Evolutionary conservation across 2,888 invertebrate genomes (phyloP), one percentile per base, ranked within the genome.

Genomic region (Priocnemis perturbator): DNA sequence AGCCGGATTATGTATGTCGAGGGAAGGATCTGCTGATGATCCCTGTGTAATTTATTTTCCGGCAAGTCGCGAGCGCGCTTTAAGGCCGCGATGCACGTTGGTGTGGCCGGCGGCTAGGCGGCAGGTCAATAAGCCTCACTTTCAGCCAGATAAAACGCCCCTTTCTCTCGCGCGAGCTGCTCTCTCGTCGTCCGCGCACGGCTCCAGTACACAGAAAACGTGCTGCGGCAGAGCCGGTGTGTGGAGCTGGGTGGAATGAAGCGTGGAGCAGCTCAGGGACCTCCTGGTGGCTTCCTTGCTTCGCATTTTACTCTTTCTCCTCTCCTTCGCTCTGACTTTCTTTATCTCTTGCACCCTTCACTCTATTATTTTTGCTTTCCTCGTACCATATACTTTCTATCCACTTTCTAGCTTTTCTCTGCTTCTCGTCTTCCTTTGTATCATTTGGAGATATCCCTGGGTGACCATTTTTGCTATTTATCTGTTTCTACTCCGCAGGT

Each of bases 101-200:
- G 15, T 44, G 74, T 47, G 63, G 64, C 72, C 62, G 55, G 45
- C 52, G 67, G 69, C 67, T 69, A 64, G 45, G 65, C 71, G 73
- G 68, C 76, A 73, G 75, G 73, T 78, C 76, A 78, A 78, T 78
- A 78, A 76, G 73, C 73, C 70, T 76, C 76, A 61, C 69, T 76
- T 71, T 78, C 58, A 65, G 68, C 63, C 71, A 67, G 73, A 78
- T 74, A 78, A 78, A 78, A 78, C 79, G 73, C 69, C 76, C 70
- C 64, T 78, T 78, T 78, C 76, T 74, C 71, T 69, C 69, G 61
- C 71, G 65, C 68, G 61, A 59, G 55, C 17, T 66, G 48, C 52
- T 67, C 57, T 58, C 64, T 60, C 19, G 37, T 7, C 37, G 37
- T n/a, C 20, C 57, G 62, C 65, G 64, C 66, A 48, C 26, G 20